phyloP scores from a whole-genome alignment of 2,113 vertebrate species.

The Strix uralensis region DNA sequence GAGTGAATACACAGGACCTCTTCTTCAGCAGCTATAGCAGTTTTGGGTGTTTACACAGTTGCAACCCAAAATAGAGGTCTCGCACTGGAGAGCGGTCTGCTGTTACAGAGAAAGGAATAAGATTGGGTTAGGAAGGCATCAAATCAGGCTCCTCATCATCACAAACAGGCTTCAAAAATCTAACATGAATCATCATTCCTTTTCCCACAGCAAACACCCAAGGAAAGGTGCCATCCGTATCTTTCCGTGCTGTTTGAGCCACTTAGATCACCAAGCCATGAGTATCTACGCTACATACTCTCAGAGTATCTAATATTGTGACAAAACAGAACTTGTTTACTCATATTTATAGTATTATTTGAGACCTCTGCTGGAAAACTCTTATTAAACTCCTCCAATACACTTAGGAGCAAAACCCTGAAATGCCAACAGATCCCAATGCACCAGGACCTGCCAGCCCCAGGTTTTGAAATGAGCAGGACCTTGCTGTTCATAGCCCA shows the following conservation, averaged over 20 bases:
- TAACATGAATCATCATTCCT: rapidly evolving
- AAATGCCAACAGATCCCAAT: background rate
- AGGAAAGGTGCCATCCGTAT: background rate
- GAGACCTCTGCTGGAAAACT: background rate
- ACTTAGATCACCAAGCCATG: background rate
- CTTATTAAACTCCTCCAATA: background rate
- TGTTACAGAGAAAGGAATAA: background rate
- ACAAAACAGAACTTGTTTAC: background rate
- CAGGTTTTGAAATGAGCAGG: background rate
- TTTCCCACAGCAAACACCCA: background rate
- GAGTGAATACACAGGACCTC: background rate
- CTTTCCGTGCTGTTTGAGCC: background rate
- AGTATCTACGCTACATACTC: rapidly evolving
- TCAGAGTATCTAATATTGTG: background rate
- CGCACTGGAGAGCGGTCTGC: background rate
- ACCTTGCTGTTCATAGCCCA: background rate
- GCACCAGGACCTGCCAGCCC: background rate
- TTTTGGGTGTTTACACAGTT: background rate
- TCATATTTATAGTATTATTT: background rate
- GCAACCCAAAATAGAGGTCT: background rate
- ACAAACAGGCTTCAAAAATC: background rate
- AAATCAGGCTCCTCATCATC: background rate
- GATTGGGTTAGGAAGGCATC: background rate
- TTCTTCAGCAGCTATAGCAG: background rate
- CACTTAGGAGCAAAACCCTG: background rate